Evolutionary conservation across 1,140 invertebrate species (phyloP), one percentile per base, ranked within the genome.

Genomic region (Pteromalus puparum): DNA sequence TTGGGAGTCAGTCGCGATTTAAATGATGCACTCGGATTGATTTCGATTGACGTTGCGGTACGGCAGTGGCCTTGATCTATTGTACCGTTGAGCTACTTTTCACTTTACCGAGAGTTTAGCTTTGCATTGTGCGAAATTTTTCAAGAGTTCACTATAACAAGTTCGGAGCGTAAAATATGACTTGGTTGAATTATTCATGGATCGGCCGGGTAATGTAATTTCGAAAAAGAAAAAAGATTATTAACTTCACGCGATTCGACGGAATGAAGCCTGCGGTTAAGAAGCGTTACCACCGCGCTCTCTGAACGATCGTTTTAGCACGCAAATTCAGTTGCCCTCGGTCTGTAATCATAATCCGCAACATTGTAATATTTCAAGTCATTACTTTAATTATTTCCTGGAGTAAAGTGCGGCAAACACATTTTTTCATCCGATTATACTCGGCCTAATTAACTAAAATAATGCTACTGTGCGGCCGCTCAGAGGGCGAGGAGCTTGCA

Each of bases 341-440:
- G 10, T 24, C 30, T 15, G 48, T 74, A 48, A 73, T 79, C 34
- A 73, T 79, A 79, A 78, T 70, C 15, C 67, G 28, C 26, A 53
- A 42, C 38, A 72, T 79, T 28, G 28, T 28, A 67, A 79, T 74
- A 79, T 79, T 83, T 83, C 1, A 46, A 68, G 48, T 81, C 53
- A 76, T 84, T 81, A 84, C 21, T 67, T 80, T 84, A 84, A 84
- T 75, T 28, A 84, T 84, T 84, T 80, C 77, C 77, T 80, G n/a
- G 24, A 75, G 42, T 42, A 48, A 81, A 79, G 15, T 42, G 24
- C n/a, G 9, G 15, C 24, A 76, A 48, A 72, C 42, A 80, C 38
- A 10, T 34, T 80, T 78, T 79, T 68, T 26, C 24, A 68, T 26
- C 4, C 34, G 21, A 15, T 13, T 28, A 28, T 73, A 81, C 73